Evolutionary conservation across 2,797 vertebrate genomes (phyloP), one percentile per base, ranked within the genome.

Genomic region (Coregonus ussuriensis): DNA sequence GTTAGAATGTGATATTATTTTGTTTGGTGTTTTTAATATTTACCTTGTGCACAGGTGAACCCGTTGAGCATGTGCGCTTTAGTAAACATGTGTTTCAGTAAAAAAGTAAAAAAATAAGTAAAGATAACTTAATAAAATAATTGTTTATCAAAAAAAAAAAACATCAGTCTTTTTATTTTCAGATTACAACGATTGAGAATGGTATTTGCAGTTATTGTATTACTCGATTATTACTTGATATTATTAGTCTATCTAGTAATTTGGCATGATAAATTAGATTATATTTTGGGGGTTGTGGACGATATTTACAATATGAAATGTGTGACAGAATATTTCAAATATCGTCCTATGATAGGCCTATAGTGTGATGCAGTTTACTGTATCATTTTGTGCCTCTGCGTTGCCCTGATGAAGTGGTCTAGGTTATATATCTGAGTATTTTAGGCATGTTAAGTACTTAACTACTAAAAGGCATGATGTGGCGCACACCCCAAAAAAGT

Each of bases 21-120:
- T 94, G 95, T 94, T 97, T 96, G 94, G 93, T 95, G 93, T 96
- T 95, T 95, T 95, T 95, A 93, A 91, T 92, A 91, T 95, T 94
- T 93, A 94, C 93, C 94, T 89, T 96, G 95, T 97, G 92, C 94
- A 96, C 95, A 94, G 93, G 93, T 95, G 93, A 94, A 94, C 93
- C 91, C 94, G 93, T 95, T 94, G 94, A 96, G 95, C 95, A 95
- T 96, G 95, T 93, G 92, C 88, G 90, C 91, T 93, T 91, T 95
- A 94, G 93, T 93, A 92, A 91, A 94, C 89, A 91, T 93, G 89
- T 96, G 94, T 96, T 93, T 95, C 83, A 94, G 92, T 95, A 92
- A 95, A 95, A 93, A 86, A 90, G 89, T 63, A 68, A 11, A 74
- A 82, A 81, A 83, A 91, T 84, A 80, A 72, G 82, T 84, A 88